Conservation (phyloP, 2,797 vertebrate species). For the Pelobates cultripes region DNA sequence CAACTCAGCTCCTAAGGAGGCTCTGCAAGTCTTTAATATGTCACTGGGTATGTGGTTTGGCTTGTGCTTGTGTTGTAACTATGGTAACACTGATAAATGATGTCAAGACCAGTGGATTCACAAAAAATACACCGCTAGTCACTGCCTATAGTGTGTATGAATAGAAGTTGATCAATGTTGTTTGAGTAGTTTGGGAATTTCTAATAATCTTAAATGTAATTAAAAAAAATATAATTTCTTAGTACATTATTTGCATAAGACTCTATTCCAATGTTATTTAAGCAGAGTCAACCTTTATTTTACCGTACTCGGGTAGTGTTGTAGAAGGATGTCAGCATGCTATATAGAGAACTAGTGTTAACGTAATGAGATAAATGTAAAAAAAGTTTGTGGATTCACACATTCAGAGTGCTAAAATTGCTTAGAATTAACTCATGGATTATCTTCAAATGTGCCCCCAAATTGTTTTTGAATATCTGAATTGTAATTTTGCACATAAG, state of each 20-base stretch:
- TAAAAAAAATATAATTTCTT: no score
- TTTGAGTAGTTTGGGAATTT: neutral
- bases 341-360: no score
- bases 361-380: no score
- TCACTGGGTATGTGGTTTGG: constrained; percentile 24
- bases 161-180: constrained; percentile 24
- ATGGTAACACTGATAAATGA: constrained; percentile 44
- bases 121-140: constrained; percentile 27
- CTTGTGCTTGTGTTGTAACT: constrained; percentile 28
- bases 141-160: constrained; percentile 7
- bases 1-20: constrained; percentile 36
- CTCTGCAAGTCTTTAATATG: constrained; percentile 38
- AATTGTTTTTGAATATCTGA: no score
- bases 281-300: neutral
- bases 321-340: no score
- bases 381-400: no score
- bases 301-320: no score
- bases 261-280: neutral
- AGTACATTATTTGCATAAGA: no score
- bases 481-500: no score
- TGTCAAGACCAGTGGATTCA: constrained; percentile 16
- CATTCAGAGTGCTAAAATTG: no score
- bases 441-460: no score
- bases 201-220: neutral
- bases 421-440: no score